Percentiles rank a stretch among this genome's conserved stretches.
Conservation (phyloP, 2,113 vertebrate genomes). For the Forbesichthys agassizii region DNA sequence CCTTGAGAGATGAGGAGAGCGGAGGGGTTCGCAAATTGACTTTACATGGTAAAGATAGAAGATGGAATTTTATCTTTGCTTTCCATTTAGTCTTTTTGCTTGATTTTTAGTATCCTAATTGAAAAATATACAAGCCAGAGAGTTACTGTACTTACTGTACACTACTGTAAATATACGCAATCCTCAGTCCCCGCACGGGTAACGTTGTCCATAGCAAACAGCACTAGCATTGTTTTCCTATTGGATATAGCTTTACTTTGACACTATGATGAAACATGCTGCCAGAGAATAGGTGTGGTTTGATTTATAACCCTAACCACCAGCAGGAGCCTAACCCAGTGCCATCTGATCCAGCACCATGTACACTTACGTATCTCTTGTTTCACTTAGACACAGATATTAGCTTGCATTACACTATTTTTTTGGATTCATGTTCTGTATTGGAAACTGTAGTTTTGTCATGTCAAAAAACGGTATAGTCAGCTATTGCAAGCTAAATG, state of each 20-base stretch:
- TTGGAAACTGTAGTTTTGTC: not conserved
- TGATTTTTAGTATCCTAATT: too few relatives aligned
- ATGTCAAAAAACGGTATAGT: too few relatives aligned
- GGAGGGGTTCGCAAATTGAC: not conserved
- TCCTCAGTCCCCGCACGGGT: too few relatives aligned
- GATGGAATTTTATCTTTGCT: too few relatives aligned
- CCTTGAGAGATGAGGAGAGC: constrained; percentile 1
- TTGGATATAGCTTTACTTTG: not conserved
- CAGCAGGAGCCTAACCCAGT: constrained; percentile 38
- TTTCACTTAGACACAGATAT: not conserved
- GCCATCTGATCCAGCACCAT: constrained; percentile 36
- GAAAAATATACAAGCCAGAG: too few relatives aligned
- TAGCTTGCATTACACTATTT: not conserved
- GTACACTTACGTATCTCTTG: not conserved
- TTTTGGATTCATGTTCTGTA: not conserved
- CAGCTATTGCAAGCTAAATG: too few relatives aligned
- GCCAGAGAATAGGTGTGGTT: constrained; percentile 20
- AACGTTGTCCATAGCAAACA: too few relatives aligned
- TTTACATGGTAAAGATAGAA: too few relatives aligned
- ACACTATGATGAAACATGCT: not conserved
- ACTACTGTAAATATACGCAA: too few relatives aligned
- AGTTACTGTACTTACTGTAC: too few relatives aligned
- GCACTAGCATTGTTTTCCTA: too few relatives aligned
- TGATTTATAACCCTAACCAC: constrained; percentile 38
- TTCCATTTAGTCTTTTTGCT: too few relatives aligned